phyloP scores from a whole-genome alignment of 2,113 vertebrate species.

The Rafetus swinhoei region DNA sequence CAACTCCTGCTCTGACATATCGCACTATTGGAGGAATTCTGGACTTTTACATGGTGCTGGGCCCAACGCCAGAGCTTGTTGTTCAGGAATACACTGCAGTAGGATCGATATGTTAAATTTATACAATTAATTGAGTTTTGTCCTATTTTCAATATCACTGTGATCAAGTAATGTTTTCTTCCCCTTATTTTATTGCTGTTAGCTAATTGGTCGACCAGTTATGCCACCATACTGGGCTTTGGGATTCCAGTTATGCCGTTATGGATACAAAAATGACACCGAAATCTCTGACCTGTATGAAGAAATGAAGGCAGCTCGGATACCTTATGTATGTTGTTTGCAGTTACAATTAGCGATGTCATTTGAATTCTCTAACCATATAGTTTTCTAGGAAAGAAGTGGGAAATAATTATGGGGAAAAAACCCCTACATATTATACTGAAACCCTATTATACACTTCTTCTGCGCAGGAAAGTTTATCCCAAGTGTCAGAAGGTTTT shows the following conservation, averaged over 20 bases:
- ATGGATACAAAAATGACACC: constrained; percentile 86
- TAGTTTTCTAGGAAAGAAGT: neutral
- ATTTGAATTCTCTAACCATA: too few relatives aligned
- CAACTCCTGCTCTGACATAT: constrained; percentile 90
- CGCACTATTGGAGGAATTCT: constrained; percentile 90
- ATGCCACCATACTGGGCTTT: constrained; percentile 95
- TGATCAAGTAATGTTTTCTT: neutral
- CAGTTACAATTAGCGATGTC: too few relatives aligned
- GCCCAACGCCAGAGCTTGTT: constrained; percentile 89
- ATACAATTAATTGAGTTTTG: neutral
- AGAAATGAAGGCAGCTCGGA: constrained; percentile 80
- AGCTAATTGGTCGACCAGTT: constrained; percentile 92
- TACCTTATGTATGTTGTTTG: constrained; percentile 86
- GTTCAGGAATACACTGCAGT: constrained; percentile 90
- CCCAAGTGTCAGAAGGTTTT: neutral
- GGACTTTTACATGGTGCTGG: constrained; percentile 93
- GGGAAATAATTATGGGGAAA: neutral
- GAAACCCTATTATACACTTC: neutral
- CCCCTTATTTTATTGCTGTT: constrained; percentile 43
- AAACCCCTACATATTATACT: neutral
- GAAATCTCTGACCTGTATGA: constrained; percentile 83
- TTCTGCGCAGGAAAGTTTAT: neutral
- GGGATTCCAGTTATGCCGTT: constrained; percentile 94
- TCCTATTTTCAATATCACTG: neutral
- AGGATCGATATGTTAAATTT: constrained; percentile 25